Evolutionary conservation across 1,140 invertebrate species (phyloP), one percentile per base, ranked within the genome.

Genomic region (Conopomorpha cramerella): DNA sequence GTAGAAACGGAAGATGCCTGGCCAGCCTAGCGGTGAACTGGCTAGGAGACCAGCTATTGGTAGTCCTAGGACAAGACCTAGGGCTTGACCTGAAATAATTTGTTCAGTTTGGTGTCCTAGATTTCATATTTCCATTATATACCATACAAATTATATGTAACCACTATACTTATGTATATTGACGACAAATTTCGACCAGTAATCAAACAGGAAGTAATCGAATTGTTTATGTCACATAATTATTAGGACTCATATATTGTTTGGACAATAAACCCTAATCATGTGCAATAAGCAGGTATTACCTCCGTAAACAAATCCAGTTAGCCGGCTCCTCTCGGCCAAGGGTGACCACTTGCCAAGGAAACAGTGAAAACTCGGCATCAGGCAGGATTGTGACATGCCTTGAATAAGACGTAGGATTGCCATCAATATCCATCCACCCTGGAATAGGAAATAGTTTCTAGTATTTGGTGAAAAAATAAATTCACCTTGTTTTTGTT

Each of bases 271-370:
- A 10, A 12, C n/a, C 10, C 6, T 7, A 19, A 18, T 8, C 10
- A 34, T 13, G 13, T 15, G 1, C 2, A 34, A 19, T 11, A 18
- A 33, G 2, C 16, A 17, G 15, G n/a, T 10, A 16, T 46, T 70
- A 84, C 84, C 82, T 51, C 82, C 81, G 53, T 84, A 82, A 19
- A 84, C 70, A 41, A 84, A 77, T 1, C 83, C 81, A 1, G 79
- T 77, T 25, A 86, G 42, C n/a, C 82, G 56, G 25, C 83, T 81
- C 27, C 85, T 64, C 52, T 88, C 85, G 13, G 72, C 49, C 0
- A 77, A 44, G 0, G 85, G 84, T 16, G 78, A 82, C 93, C 93
- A 96, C 58, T 87, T 89, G 0, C 90, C 86, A 41, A 95, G 70
- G 8, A 93, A 74, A 0, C 86, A 86, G 46, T 95, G 91, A 12